Base-by-base conservation (phyloP, 2,113 vertebrate species). In the Aplodontia rufa region DNA sequence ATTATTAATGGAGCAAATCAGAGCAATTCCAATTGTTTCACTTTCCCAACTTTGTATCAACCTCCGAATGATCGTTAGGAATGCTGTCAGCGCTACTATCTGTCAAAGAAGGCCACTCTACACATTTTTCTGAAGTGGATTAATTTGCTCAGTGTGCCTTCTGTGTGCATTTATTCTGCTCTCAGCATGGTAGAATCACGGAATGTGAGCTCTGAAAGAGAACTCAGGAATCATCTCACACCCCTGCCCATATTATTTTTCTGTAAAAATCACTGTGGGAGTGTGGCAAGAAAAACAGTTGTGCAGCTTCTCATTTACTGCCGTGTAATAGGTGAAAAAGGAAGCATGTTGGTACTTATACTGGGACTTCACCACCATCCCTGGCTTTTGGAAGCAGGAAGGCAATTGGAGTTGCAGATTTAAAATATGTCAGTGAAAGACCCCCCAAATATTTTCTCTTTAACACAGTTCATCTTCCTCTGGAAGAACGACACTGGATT, bases 221-320 rank as follows among this genome's bases (percentile, higher is more conserved):
- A 81, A 74, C 40, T 72, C 17, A 6, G 42, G 62, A 55, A 82
- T 49, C 76, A 51, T 88, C 88, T 88, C 82, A 78, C 26, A 68
- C 7, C 16, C 8, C 45, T 10, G 60, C 60, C 66, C 55, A 40
- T 53, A 66, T 88, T 82, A 82, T 78, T 90, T 96, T 94, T 68
- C 88, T 91, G 74, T 94, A 96, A 95, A 91, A 89, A 75, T 95
- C 94, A 75, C 91, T 9, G 72, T 92, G 60, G 92, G 85, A 78
- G 64, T 89, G 60, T 96, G 94, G 90, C 88, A 82, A 95, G 45
- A 51, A 93, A 94, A 92, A 96, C 11, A 85, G 58, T 82, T 89
- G 72, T 80, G 53, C 12, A 76, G 49, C 22, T 94, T 97, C 90
- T 95, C 90, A 95, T 92, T 93, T 80, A 68, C 84, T 95, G 91